Conservation (phyloP, 2,113 vertebrate species). For the Paramisgurnus dabryanus region DNA sequence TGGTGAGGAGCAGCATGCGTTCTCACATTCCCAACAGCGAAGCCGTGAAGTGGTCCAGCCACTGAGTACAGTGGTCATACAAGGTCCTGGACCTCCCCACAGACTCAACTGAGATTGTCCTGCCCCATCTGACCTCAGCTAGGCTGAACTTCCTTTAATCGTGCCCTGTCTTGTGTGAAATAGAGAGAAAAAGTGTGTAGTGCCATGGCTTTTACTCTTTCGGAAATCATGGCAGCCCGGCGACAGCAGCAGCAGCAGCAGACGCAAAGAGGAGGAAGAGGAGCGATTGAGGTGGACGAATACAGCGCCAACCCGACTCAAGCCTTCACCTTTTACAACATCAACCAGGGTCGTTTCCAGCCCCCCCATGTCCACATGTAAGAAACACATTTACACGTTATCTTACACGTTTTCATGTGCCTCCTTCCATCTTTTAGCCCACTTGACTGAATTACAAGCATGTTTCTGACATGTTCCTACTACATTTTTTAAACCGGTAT, state of each 20-base stretch:
- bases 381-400: slow-evolving; percentile 34
- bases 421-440: no score
- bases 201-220: slow-evolving; percentile 92
- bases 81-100: not conserved
- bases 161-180: slow-evolving; percentile 20
- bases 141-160: slow-evolving; percentile 38
- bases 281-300: slow-evolving; percentile 91
- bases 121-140: not conserved
- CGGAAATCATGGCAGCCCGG: slow-evolving; percentile 90
- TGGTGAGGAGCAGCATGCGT: slow-evolving; percentile 61
- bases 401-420: no score
- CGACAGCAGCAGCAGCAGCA: slow-evolving; percentile 84
- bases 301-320: slow-evolving; percentile 97
- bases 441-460: no score
- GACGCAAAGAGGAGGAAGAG: slow-evolving; percentile 75
- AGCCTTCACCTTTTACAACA: slow-evolving; percentile 99
- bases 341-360: slow-evolving; percentile 98
- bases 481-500: no score
- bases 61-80: slow-evolving; percentile 51
- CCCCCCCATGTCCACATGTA: slow-evolving; percentile 98
- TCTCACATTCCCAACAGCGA: slow-evolving; percentile 49
- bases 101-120: not conserved
- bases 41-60: slow-evolving; percentile 60
- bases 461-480: no score
- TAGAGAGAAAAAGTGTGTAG: slow-evolving; percentile 22